phyloP scores from a whole-genome alignment of 2,797 vertebrate genomes.

The Chiropotes sagulatus region DNA sequence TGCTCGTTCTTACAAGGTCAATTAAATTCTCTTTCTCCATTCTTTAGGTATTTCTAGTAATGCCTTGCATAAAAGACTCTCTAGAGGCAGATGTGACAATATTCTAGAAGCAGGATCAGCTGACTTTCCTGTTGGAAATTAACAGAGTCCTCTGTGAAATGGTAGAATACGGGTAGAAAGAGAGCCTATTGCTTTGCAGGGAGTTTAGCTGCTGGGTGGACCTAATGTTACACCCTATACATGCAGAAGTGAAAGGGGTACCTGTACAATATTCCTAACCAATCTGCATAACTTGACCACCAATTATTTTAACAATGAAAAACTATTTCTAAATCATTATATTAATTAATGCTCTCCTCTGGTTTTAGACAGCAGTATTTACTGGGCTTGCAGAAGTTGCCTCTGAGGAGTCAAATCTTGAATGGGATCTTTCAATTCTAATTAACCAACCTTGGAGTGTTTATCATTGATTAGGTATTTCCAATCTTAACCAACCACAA shows the following conservation, averaged over 20 bases:
- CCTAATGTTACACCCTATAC: neutral
- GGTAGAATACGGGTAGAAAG: neutral
- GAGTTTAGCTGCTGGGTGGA: neutral
- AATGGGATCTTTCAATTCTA: neutral
- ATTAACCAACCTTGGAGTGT: neutral
- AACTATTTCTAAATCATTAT: neutral
- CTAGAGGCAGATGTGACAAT: neutral
- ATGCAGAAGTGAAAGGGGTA: neutral
- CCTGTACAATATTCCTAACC: neutral
- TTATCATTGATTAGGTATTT: neutral
- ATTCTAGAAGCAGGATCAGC: neutral
- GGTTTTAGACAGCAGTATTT: constrained; percentile 19
- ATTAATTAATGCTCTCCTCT: neutral
- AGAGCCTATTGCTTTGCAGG: neutral
- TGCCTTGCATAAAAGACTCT: neutral
- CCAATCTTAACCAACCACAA: neutral
- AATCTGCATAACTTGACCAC: neutral
- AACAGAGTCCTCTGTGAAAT: neutral
- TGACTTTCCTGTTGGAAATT: neutral
- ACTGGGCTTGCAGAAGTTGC: neutral
- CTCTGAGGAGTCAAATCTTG: neutral
- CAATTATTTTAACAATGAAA: constrained; percentile 27
- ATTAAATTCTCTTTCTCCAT: neutral
- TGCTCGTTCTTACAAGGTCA: neutral
- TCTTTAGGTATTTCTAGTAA: neutral